A percentile compares a stretch with the other conserved stretches of the same genome.
Evolutionary conservation across 2,888 invertebrate genomes (phyloP).

Genomic region (Drosophila neutralis): DNA sequence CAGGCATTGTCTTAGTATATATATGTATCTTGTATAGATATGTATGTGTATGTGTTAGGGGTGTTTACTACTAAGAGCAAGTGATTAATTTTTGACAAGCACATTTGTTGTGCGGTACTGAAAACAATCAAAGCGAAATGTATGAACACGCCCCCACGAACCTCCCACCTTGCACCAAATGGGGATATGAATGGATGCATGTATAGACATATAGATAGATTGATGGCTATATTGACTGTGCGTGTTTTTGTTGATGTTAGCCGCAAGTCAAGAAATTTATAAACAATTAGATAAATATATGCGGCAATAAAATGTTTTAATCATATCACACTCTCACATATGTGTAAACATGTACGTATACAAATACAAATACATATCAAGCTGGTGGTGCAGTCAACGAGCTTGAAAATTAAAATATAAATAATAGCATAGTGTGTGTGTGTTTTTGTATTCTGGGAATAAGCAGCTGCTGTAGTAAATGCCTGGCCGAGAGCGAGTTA

Average conservation of each 20-base stretch:
- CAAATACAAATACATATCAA: not conserved
- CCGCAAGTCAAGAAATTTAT: constrained; percentile 61
- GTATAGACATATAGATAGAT: not conserved
- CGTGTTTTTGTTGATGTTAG: constrained; percentile 21
- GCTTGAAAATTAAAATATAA: constrained; percentile 36
- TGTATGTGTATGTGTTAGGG: constrained; percentile 32
- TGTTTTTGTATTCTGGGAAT: constrained; percentile 37
- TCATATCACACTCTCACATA: not conserved
- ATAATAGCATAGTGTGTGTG: constrained; percentile 17
- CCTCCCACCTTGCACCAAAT: not conserved
- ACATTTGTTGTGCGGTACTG: constrained; percentile 75
- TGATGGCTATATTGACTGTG: constrained; percentile 21
- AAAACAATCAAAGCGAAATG: constrained; percentile 77
- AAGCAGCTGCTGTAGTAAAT: constrained; percentile 38
- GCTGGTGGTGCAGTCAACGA: constrained; percentile 33
- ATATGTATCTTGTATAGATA: constrained; percentile 20
- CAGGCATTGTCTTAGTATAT: constrained; percentile 43
- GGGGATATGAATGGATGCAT: not conserved
- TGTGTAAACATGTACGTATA: not conserved
- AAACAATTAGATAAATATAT: constrained; percentile 53
- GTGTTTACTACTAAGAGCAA: constrained; percentile 68
- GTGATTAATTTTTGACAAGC: constrained; percentile 82
- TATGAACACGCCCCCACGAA: constrained; percentile 49
- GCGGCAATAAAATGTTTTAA: constrained; percentile 38
- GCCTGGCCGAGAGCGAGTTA: constrained; percentile 11